A percentile compares a stretch with the other conserved stretches of the same genome.
phyloP scores from a whole-genome alignment of 37 sponge, comb jelly and placozoan genomes.

The Ephydatia muelleri region DNA sequence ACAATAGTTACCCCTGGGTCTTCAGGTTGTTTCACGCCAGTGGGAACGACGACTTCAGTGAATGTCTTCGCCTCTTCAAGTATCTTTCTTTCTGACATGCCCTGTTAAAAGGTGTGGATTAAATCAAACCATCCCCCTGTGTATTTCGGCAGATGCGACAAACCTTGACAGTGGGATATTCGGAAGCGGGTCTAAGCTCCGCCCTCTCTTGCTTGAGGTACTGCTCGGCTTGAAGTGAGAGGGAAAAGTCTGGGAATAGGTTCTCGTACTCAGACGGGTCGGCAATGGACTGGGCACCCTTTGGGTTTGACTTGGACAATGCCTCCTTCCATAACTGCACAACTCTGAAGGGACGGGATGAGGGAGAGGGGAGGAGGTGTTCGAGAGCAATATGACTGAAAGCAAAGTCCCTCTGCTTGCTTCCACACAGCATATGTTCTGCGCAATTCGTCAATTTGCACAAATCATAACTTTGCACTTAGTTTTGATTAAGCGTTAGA shows the following conservation, averaged over 20 bases:
- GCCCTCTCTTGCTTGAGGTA: constrained; percentile 53
- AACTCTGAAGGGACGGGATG: constrained; percentile 43
- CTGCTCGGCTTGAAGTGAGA: constrained; percentile 75
- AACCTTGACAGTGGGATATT: constrained; percentile 28
- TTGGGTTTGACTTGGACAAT: constrained; percentile 75
- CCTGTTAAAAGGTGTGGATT: background rate
- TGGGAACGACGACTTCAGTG: too few species aligned
- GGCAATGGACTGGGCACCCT: constrained; percentile 91
- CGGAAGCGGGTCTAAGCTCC: constrained; percentile 52
- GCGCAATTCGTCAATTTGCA: too few species aligned
- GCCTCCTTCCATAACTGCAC: constrained; percentile 86
- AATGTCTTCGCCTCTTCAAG: background rate
- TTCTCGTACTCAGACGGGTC: constrained; percentile 93
- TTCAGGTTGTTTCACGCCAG: too few species aligned
- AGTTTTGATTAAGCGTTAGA: too few species aligned
- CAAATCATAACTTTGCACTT: too few species aligned
- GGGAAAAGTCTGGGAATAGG: constrained; percentile 88
- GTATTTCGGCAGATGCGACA: background rate
- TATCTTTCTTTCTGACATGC: background rate
- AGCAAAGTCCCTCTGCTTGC: too few species aligned
- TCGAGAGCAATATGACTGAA: too few species aligned
- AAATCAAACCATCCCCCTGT: background rate
- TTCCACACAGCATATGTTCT: too few species aligned
- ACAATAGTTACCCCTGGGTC: too few species aligned
- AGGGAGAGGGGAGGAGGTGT: background rate